Conservation (phyloP, 1,140 invertebrate species). For the Penaeus vannamei region DNA sequence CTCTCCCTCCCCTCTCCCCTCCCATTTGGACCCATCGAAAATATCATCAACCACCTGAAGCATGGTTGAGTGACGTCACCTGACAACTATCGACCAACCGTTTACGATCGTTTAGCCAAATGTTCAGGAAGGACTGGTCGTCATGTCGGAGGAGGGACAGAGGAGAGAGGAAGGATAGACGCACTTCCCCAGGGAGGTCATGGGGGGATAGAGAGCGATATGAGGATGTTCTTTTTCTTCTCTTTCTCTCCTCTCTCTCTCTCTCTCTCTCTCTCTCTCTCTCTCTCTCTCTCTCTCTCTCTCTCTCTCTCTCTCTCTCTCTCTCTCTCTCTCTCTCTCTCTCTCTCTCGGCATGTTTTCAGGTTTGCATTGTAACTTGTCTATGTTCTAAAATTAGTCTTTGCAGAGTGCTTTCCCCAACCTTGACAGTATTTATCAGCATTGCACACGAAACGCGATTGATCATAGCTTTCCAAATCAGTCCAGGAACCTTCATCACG, state of each 20-base stretch:
- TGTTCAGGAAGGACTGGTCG: not conserved
- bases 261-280: not conserved
- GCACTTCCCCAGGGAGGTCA: too few relatives aligned
- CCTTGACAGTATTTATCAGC: too few relatives aligned
- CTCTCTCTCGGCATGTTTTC: not conserved
- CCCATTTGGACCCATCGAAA: not conserved
- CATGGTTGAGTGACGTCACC: slow-evolving; percentile 25
- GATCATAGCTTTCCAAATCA: too few relatives aligned
- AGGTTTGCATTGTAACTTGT: too few relatives aligned
- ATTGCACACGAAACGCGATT: too few relatives aligned
- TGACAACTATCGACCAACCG: slow-evolving; percentile 28
- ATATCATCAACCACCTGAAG: slow-evolving; percentile 8
- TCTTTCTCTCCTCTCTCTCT: not conserved
- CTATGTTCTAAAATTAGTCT: too few relatives aligned
- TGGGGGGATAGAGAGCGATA: not conserved
- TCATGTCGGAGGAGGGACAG: not conserved
- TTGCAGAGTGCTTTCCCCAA: too few relatives aligned
- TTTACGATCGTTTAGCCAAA: slow-evolving; percentile 32
- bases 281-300: not conserved
- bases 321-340: not conserved
- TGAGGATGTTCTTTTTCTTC: not conserved
- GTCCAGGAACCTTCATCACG: too few relatives aligned
- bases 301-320: not conserved
- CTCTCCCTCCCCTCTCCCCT: not conserved
- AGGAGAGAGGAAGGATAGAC: not conserved